Base-by-base conservation (phyloP, 2,113 vertebrate genomes). In the Vidua macroura region DNA sequence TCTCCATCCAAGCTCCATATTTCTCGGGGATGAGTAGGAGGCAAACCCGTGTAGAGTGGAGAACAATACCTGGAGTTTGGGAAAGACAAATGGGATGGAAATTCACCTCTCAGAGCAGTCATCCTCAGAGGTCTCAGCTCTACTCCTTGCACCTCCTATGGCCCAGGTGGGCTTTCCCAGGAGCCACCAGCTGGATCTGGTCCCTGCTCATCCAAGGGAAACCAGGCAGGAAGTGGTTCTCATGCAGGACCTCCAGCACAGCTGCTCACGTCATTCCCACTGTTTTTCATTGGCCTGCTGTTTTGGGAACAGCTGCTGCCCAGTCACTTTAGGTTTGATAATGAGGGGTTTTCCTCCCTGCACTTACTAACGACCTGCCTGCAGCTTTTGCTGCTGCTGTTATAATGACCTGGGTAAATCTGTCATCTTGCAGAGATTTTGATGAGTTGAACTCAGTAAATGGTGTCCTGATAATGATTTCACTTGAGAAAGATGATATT, bases 261-360 rank as follows among this genome's bases (percentile, higher is more conserved):
- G 78, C 51, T 46, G 85, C 44, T 87, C 18, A 25, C 60, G 28
- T 80, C 14, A 1, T 67, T 81, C 79, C 72, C 37, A 25, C 41
- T 39, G 24, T 28, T 87, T 72, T 27, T 59, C 48, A 48, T 7
- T 30, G 83, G 83, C 35, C 67, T 87, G 70, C 82, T 87, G 70
- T 44, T 72, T 87, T 62, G 88, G 92, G 37, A 91, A 35, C 92
- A 93, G 85, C 90, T 92, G 66, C 31, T 93, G 70, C n/a, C 78
- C 25, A 76, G 41, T n/a, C 13, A 43, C 76, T 92, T 75, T 25
- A 56, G 27, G 70, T 87, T 83, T 91, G 44, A 46, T 41, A 75
- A 44, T 0, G 0, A 3, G 35, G 53, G 53, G 7, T 20, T 87
- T 94, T 85, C 53, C 80, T 79, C 83, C 62, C 56, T 68, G 60